phyloP scores from a whole-genome alignment of 2,113 vertebrate species.

The Bufo gargarizans region DNA sequence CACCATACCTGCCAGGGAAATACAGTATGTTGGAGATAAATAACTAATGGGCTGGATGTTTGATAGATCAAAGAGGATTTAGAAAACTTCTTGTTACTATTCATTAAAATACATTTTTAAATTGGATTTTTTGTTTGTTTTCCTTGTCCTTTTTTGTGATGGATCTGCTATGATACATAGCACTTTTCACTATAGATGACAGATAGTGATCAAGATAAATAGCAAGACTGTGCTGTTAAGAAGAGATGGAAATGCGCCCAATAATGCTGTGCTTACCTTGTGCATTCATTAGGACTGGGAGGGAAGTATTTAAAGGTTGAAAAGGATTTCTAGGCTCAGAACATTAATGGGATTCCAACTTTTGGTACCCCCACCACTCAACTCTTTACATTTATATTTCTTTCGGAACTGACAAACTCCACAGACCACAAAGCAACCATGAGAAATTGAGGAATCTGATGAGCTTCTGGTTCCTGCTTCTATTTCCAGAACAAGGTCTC shows the following conservation, averaged over 20 bases:
- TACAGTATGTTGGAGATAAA: slow-evolving; percentile 21
- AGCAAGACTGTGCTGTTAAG: background rate
- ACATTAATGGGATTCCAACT: too few species aligned
- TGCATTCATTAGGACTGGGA: background rate
- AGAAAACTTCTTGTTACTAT: background rate
- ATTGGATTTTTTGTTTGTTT: slow-evolving; percentile 15
- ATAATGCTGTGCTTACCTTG: background rate
- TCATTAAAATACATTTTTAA: slow-evolving; percentile 20
- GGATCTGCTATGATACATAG: background rate
- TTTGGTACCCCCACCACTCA: too few species aligned
- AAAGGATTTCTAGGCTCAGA: too few species aligned
- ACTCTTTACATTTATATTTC: too few species aligned
- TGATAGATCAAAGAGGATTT: slow-evolving; percentile 33
- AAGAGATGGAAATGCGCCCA: background rate
- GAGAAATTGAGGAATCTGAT: too few species aligned
- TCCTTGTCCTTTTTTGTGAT: background rate
- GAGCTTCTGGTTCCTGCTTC: too few species aligned
- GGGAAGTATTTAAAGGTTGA: background rate
- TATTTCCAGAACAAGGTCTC: too few species aligned
- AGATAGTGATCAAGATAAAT: background rate
- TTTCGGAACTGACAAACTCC: too few species aligned
- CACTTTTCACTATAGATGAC: slow-evolving; percentile 1
- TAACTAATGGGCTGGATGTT: slow-evolving; percentile 39
- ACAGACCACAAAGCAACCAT: too few species aligned
- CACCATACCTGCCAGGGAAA: slow-evolving; percentile 1